phyloP scores from a whole-genome alignment of 2,888 invertebrate genomes.

The Plemyria rubiginata region DNA sequence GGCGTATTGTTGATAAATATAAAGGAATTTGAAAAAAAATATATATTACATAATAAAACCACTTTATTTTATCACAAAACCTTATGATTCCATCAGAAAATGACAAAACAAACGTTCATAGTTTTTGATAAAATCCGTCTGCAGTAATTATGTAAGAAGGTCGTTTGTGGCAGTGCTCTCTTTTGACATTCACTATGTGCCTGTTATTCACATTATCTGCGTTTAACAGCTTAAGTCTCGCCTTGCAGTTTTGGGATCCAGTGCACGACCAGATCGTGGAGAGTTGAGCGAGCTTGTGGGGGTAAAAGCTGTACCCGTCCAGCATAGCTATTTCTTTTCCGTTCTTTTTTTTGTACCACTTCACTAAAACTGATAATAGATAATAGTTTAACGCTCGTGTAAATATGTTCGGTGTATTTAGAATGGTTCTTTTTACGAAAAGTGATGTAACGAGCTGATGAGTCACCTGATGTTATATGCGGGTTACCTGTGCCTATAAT shows the following conservation, averaged over 20 bases:
- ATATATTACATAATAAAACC: neutral
- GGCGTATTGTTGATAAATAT: too few relatives aligned
- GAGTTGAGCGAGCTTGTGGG: constrained; percentile 34
- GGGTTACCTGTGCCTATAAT: too few relatives aligned
- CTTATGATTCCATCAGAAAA: neutral
- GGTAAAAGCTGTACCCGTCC: constrained; percentile 40
- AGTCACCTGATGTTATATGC: too few relatives aligned
- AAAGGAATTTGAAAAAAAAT: too few relatives aligned
- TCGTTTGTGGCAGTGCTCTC: constrained; percentile 41
- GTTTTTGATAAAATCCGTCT: constrained; percentile 34
- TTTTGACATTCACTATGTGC: constrained; percentile 23
- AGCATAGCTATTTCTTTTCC: constrained; percentile 44
- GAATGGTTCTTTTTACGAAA: too few relatives aligned
- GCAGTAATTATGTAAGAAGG: constrained; percentile 29
- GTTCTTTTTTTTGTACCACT: constrained; percentile 44
- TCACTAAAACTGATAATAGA: constrained; percentile 36
- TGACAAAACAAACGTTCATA: constrained; percentile 14
- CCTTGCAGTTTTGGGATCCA: constrained; percentile 33
- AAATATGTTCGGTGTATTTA: too few relatives aligned
- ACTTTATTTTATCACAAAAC: neutral
- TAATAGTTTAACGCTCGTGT: neutral
- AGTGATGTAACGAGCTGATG: too few relatives aligned
- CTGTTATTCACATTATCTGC: constrained; percentile 19
- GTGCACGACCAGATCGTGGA: constrained; percentile 38
- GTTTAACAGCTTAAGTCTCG: constrained; percentile 29